A percentile compares a stretch with the other conserved stretches of the same genome.
Evolutionary conservation across 2,888 invertebrate species (phyloP).

Genomic region (Phyto melanocephala): DNA sequence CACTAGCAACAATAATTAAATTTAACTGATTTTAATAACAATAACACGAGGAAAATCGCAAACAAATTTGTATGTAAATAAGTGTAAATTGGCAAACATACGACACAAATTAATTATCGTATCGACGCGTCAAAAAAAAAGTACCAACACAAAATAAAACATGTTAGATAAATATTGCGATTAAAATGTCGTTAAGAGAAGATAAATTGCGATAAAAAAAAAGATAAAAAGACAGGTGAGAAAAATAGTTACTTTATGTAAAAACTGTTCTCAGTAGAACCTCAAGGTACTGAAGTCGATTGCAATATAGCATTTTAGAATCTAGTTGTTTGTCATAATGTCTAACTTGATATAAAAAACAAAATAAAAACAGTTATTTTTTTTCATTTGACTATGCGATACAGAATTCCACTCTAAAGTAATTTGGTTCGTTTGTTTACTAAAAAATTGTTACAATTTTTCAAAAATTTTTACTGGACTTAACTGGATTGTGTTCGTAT

Average conservation of each 20-base stretch:
- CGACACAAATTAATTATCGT: conserved; percentile 23
- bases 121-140: neutral
- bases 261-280: too few relatives aligned
- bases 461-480: too few relatives aligned
- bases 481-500: too few relatives aligned
- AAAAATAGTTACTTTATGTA: neutral
- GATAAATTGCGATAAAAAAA: neutral
- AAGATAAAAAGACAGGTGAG: neutral
- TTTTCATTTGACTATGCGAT: too few relatives aligned
- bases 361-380: too few relatives aligned
- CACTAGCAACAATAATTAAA: neutral
- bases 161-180: conserved; percentile 5
- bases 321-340: too few relatives aligned
- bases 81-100: neutral
- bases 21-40: conserved; percentile 32
- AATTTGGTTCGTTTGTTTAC: too few relatives aligned
- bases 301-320: too few relatives aligned
- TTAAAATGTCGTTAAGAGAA: conserved; percentile 4
- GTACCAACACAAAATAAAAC: neutral
- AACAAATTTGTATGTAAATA: neutral
- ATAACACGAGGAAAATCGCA: neutral
- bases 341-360: too few relatives aligned
- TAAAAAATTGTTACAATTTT: too few relatives aligned
- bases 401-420: too few relatives aligned
- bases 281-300: too few relatives aligned